These are phyloP conservation scores for Chrysina gloriosa DNA, from an alignment of 2,888 invertebrate genomes.

Conservation along the genomic window DNA sequence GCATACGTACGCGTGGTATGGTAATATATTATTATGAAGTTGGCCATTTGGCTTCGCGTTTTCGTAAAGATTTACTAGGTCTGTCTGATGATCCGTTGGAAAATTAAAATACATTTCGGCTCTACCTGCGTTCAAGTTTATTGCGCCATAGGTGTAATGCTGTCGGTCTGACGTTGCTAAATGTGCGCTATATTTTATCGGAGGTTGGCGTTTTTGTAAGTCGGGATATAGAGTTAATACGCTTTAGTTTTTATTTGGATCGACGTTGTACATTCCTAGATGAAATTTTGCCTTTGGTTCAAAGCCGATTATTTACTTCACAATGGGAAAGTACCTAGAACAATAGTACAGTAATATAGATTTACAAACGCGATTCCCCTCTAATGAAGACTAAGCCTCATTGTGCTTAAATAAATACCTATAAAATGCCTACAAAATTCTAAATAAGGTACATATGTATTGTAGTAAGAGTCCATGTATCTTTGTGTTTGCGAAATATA, in stretches of 20 bases:
- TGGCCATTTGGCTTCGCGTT: slow-evolving; percentile 12
- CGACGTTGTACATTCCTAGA: too few relatives aligned
- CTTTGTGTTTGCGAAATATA: too few relatives aligned
- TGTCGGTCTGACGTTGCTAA: slow-evolving; percentile 1
- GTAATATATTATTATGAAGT: slow-evolving; percentile 11
- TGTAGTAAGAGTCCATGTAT: too few relatives aligned
- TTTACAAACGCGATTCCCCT: too few relatives aligned
- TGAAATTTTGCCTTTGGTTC: too few relatives aligned
- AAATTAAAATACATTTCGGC: slow-evolving; percentile 20
- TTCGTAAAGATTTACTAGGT: slow-evolving; percentile 13
- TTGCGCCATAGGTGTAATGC: neutral
- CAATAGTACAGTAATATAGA: too few relatives aligned
- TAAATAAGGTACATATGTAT: too few relatives aligned
- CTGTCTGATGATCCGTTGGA: neutral
- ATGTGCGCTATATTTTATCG: neutral
- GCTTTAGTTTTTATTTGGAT: neutral
- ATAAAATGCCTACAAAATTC: too few relatives aligned
- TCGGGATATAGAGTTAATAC: neutral
- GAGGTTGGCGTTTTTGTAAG: neutral
- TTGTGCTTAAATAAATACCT: too few relatives aligned
- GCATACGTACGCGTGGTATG: neutral
- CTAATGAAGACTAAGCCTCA: too few relatives aligned
- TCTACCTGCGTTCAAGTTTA: neutral
- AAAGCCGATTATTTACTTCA: too few relatives aligned
- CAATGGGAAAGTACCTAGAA: too few relatives aligned